Conservation (phyloP, 2,888 invertebrate species). For the Epsilonema sp. region DNA sequence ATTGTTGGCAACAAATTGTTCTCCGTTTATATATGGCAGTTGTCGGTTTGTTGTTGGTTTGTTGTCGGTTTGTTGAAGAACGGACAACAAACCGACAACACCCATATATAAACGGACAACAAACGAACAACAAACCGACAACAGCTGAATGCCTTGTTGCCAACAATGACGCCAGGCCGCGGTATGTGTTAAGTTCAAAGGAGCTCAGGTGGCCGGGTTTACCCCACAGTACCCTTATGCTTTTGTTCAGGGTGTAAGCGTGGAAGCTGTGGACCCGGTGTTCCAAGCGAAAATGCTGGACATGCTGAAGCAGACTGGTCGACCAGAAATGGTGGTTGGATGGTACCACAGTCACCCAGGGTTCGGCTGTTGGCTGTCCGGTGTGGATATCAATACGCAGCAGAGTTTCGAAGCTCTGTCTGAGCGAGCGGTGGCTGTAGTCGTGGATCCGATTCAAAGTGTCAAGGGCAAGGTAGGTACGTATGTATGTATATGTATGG, state of each 20-base stretch:
- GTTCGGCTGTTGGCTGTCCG: slow-evolving; percentile 95
- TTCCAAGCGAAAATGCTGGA: slow-evolving; percentile 98
- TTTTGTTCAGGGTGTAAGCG: slow-evolving; percentile 59
- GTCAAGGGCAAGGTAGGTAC: slow-evolving; percentile 67
- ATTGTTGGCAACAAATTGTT: too few relatives aligned
- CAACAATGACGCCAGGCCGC: too few relatives aligned
- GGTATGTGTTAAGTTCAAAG: too few relatives aligned
- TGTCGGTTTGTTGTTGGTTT: too few relatives aligned
- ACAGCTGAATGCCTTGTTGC: too few relatives aligned
- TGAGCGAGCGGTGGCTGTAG: slow-evolving; percentile 93
- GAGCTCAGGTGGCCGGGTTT: too few relatives aligned
- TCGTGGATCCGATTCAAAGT: slow-evolving; percentile 96
- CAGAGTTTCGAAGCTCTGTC: slow-evolving; percentile 96
- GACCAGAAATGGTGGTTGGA: slow-evolving; percentile 97
- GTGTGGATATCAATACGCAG: slow-evolving; percentile 97
- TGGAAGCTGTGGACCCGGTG: slow-evolving; percentile 97
- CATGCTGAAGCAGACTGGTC: slow-evolving; percentile 90
- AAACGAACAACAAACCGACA: too few relatives aligned
- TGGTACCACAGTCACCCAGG: slow-evolving; percentile 98
- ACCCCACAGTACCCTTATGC: too few relatives aligned
- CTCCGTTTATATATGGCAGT: not conserved
- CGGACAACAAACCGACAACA: too few relatives aligned
- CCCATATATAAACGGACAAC: too few relatives aligned
- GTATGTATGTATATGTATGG: too few relatives aligned
- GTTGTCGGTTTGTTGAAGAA: too few relatives aligned